Evolutionary conservation across 1,140 invertebrate genomes (phyloP), one percentile per base, ranked within the genome.

Genomic region (Charaxes varanes): DNA sequence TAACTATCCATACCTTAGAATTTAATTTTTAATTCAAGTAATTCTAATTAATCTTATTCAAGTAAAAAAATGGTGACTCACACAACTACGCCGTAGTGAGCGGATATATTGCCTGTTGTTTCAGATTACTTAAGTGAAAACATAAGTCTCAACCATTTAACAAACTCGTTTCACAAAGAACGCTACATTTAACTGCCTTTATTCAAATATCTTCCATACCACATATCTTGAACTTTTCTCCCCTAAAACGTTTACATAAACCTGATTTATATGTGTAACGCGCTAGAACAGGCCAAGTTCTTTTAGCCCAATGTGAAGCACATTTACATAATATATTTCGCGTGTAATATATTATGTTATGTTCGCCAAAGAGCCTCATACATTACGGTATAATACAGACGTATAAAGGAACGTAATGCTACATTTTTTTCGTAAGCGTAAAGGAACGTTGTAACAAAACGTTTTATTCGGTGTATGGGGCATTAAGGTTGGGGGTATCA

Each of bases 291-390:
- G 40, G 38, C 45, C 45, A 35, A 36, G 38, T 34, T 48, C 40
- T 36, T 48, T 41, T 48, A 48, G 45, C 35, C 41, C 38, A 41
- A 48, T 41, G 45, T 30, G 38, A 43, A 47, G 41, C 53, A 41
- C 47, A 60, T 48, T 48, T 48, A 60, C 57, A 52, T 60, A 56
- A 60, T 53, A 60, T 56, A 60, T 60, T 47, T 50, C 45, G 34
- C 31, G 45, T 50, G 57, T 56, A 53, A 60, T 60, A 53, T 60
- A 49, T 60, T 46, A 34, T 60, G 53, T 60, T 46, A 32, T 41
- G 27, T 41, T 41, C 30, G 34, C 31, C 21, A 34, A 41, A 31
- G 30, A 41, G 22, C 8, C 15, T 27, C 30, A 46, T 46, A 45
- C 19, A 24, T 45, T 32, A 31, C 35, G 10, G 28, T 23, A 30